phyloP scores from a whole-genome alignment of 2,113 vertebrate genomes.

The Heptranchias perlo region DNA sequence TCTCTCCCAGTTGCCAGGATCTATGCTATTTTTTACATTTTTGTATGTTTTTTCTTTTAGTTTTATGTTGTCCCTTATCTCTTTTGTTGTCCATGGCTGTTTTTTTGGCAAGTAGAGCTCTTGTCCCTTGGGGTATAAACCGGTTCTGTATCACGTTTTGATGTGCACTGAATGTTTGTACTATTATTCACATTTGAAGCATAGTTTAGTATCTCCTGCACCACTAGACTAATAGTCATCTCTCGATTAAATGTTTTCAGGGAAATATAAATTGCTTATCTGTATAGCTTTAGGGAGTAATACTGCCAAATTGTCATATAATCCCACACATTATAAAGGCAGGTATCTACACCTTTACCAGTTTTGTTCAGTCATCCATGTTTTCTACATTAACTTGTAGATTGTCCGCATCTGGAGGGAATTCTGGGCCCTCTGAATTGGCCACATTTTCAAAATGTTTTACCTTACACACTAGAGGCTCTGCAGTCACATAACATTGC shows the following conservation, averaged over 20 bases:
- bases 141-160: too few relatives aligned
- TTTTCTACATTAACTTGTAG: neutral
- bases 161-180: neutral
- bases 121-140: too few relatives aligned
- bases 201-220: neutral
- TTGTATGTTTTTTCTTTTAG: too few relatives aligned
- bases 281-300: neutral
- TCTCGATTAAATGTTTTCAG: neutral
- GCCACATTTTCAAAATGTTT: neutral
- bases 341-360: neutral
- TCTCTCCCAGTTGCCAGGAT: too few relatives aligned
- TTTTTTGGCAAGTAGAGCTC: too few relatives aligned
- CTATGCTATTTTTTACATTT: too few relatives aligned
- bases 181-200: neutral
- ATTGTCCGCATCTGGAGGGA: neutral
- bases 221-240: neutral
- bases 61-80: too few relatives aligned
- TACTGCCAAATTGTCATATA: neutral
- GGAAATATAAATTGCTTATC: neutral
- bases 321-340: neutral
- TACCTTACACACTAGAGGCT: neutral
- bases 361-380: neutral
- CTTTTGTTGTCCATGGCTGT: too few relatives aligned
- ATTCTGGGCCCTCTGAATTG: neutral
- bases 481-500: neutral